Evolutionary conservation across 1,140 invertebrate species (phyloP).

Genomic region (Apis florea): DNA sequence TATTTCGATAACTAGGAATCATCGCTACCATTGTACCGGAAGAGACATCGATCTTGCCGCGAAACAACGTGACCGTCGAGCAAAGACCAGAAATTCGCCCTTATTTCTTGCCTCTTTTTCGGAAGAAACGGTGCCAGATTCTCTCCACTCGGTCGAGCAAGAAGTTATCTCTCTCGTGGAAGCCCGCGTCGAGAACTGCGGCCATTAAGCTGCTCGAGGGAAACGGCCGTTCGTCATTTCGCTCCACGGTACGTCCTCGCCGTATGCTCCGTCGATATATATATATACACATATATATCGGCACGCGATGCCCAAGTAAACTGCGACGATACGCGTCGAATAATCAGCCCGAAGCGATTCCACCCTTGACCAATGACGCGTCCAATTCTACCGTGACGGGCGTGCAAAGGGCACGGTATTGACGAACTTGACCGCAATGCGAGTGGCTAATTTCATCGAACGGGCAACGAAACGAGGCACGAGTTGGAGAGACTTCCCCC

Average conservation of each 20-base stretch:
- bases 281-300: not conserved
- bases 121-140: slow-evolving; percentile 1
- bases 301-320: not conserved
- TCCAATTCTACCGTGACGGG: slow-evolving; percentile 32
- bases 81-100: not conserved
- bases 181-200: not conserved
- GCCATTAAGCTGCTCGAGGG: not conserved
- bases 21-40: too few species aligned
- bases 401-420: slow-evolving; percentile 53
- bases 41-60: not conserved
- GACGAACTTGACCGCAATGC: slow-evolving; percentile 37
- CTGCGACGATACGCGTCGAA: not conserved
- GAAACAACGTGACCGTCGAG: not conserved
- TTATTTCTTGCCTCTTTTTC: not conserved
- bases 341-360: slow-evolving; percentile 4
- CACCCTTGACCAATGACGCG: slow-evolving; percentile 25
- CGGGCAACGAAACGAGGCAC: slow-evolving; percentile 1
- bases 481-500: not conserved
- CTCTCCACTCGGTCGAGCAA: not conserved
- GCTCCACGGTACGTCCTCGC: too few species aligned
- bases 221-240: not conserved
- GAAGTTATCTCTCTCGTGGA: not conserved
- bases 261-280: not conserved
- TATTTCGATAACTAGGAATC: too few species aligned
- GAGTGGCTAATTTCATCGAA: slow-evolving; percentile 19